These are phyloP conservation scores for Tineola bisselliella DNA, from an alignment of 2,888 invertebrate species.

Conservation along the genomic window DNA sequence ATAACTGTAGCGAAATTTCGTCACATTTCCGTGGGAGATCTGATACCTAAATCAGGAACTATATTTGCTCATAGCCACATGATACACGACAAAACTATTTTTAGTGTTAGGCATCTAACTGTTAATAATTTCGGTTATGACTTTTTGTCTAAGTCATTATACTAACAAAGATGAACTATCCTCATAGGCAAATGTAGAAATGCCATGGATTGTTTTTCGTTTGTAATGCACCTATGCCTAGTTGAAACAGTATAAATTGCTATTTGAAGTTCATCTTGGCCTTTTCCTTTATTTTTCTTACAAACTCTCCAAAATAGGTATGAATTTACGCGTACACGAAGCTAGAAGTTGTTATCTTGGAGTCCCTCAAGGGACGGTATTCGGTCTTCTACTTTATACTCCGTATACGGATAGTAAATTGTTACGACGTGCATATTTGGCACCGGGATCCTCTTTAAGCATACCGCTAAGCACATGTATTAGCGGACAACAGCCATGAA, in stretches of 20 bases:
- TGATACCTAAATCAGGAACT: not conserved
- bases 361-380: constrained; percentile 1
- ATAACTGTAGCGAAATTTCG: constrained; percentile 36
- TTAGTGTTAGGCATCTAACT: no score
- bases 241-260: not conserved
- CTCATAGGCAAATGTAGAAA: no score
- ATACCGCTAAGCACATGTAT: constrained; percentile 59
- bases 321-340: constrained; percentile 3
- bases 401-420: constrained; percentile 52
- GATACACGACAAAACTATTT: not conserved
- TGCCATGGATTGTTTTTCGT: no score
- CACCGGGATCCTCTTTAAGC: constrained; percentile 48
- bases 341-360: constrained; percentile 2
- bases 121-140: no score
- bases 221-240: not conserved
- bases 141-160: no score
- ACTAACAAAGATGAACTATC: no score
- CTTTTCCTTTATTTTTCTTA: not conserved
- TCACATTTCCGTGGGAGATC: constrained; percentile 13
- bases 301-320: constrained; percentile 20
- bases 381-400: constrained; percentile 33
- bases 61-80: not conserved
- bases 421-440: constrained; percentile 57
- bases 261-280: not conserved
- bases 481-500: constrained; percentile 35